Conservation (phyloP, 2,888 invertebrate genomes). For the Caenorhabditis macrosperma region DNA sequence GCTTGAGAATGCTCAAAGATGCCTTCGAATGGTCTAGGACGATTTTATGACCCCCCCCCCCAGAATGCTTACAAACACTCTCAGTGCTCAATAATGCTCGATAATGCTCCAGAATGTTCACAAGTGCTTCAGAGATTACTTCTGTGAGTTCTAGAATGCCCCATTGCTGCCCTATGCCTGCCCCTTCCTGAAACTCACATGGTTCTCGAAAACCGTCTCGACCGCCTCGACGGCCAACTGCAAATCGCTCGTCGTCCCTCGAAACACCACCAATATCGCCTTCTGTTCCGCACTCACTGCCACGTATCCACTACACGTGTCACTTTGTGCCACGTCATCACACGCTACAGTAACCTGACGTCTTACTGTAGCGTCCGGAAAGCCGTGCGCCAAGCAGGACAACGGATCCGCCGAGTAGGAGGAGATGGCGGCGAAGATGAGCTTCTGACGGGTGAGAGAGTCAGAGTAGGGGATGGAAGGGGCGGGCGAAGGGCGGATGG, state of each 20-base stretch:
- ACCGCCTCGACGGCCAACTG: conserved; percentile 59
- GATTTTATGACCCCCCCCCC: no score
- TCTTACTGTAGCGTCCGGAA: not conserved
- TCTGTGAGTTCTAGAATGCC: not conserved
- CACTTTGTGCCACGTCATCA: not conserved
- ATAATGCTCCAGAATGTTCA: no score
- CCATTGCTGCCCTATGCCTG: not conserved
- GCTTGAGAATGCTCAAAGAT: no score
- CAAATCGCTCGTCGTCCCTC: conserved; percentile 55
- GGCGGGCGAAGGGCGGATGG: no score
- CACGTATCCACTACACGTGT: conserved; percentile 59
- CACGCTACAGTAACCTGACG: conserved; percentile 34
- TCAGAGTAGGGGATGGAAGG: conserved; percentile 36
- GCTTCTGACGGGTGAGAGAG: conserved; percentile 9
- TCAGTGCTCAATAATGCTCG: no score
- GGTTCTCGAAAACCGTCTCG: conserved; percentile 49
- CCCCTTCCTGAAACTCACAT: conserved; percentile 28
- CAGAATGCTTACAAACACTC: no score
- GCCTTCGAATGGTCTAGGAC: no score
- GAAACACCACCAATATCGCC: conserved; percentile 61
- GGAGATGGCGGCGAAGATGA: conserved; percentile 21
- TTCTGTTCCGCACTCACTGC: conserved; percentile 52
- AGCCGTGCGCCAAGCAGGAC: conserved; percentile 9
- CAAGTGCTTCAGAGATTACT: not conserved
- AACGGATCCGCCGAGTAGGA: conserved; percentile 12